These are phyloP conservation scores for Thymelicus sylvestris DNA, from an alignment of 2,888 invertebrate genomes.

Conservation along the genomic window DNA sequence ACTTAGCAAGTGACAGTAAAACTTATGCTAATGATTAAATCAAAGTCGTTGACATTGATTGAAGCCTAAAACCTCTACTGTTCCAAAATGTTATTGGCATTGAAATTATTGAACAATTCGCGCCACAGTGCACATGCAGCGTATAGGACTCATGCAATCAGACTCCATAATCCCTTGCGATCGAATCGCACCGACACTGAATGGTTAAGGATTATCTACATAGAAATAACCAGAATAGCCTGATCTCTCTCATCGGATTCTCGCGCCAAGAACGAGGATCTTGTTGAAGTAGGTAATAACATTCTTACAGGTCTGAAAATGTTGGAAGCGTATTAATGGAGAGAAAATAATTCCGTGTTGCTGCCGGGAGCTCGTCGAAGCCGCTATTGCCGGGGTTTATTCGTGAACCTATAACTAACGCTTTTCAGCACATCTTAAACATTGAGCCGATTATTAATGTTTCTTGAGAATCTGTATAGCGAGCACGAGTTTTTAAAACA, in stretches of 20 bases:
- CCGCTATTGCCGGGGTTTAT: slow-evolving; percentile 24
- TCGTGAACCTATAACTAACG: slow-evolving; percentile 27
- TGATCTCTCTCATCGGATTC: neutral
- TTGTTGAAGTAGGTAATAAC: slow-evolving; percentile 27
- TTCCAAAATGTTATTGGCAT: neutral
- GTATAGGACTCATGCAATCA: slow-evolving; percentile 46
- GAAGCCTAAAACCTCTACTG: neutral
- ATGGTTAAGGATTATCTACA: slow-evolving; percentile 39
- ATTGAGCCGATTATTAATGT: slow-evolving; percentile 15
- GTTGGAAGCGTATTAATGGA: slow-evolving; percentile 36
- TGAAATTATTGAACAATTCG: slow-evolving; percentile 10
- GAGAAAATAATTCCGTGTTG: slow-evolving; percentile 39
- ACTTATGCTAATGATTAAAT: too few relatives aligned
- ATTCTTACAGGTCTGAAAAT: slow-evolving; percentile 33
- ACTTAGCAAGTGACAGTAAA: too few relatives aligned
- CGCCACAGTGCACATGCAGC: slow-evolving; percentile 14
- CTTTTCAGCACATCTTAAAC: slow-evolving; percentile 14
- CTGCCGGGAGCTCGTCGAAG: slow-evolving; percentile 23
- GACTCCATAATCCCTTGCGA: slow-evolving; percentile 44
- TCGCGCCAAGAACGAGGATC: neutral
- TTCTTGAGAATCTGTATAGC: neutral
- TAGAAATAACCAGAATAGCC: slow-evolving; percentile 38
- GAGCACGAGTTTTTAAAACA: too few relatives aligned
- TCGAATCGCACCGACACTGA: slow-evolving; percentile 40
- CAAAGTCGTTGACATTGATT: too few relatives aligned